Conservation (phyloP, 2,797 vertebrate genomes). For the Loriculus beryllinus region DNA sequence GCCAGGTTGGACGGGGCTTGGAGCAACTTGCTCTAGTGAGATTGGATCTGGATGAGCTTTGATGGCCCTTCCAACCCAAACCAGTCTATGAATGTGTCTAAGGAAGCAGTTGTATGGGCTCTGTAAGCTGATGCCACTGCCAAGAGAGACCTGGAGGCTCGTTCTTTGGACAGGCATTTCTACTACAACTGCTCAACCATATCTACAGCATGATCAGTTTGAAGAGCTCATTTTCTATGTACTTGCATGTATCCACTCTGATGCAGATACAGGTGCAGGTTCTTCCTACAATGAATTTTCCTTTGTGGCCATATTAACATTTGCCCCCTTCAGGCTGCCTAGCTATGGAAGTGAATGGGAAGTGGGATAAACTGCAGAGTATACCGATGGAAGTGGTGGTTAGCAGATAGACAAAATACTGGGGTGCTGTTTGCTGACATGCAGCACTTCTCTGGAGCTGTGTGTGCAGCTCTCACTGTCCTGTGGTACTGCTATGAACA, state of each 20-base stretch:
- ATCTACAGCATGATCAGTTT: not conserved
- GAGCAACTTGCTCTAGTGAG: not conserved
- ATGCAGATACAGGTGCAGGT: not conserved
- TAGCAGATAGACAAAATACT: not conserved
- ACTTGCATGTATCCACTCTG: not conserved
- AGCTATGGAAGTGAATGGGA: not conserved
- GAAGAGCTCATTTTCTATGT: not conserved
- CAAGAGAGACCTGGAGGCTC: not conserved
- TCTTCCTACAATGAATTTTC: fast-evolving
- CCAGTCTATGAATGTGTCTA: not conserved
- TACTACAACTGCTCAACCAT: not conserved
- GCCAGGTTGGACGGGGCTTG: not conserved
- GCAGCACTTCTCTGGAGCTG: not conserved
- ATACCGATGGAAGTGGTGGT: not conserved
- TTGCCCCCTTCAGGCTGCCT: not conserved
- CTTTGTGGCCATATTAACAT: fast-evolving
- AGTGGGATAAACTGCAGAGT: not conserved
- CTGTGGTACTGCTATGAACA: not conserved
- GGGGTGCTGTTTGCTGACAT: not conserved
- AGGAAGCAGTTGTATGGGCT: not conserved
- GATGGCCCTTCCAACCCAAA: not conserved
- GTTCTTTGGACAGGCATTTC: not conserved
- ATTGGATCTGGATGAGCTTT: not conserved
- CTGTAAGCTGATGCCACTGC: not conserved
- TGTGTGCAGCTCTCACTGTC: not conserved